Evolutionary conservation across 30 jellyfish, hydroid and myxozoan genomes (phyloP).

Genomic region (Cassiopea andromeda): DNA sequence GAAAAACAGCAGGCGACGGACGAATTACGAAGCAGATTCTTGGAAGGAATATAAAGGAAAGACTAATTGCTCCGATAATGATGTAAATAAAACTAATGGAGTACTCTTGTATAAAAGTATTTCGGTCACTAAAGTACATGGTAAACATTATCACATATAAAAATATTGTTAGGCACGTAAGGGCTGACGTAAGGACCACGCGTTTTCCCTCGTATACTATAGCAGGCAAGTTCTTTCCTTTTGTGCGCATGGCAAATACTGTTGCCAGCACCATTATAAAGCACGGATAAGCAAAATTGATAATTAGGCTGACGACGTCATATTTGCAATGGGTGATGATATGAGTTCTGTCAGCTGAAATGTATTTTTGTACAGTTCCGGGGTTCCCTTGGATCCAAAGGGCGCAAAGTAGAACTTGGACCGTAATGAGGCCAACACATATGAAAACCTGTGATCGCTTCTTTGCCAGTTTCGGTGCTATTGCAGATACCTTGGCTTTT

Average conservation of each 20-base stretch:
- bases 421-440: constrained; percentile 39
- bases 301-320: constrained; percentile 9
- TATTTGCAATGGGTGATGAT: constrained; percentile 37
- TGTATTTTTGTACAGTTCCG: constrained; percentile 7
- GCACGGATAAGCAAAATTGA: constrained; percentile 38
- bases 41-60: constrained; percentile 33
- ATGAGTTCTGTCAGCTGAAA: constrained; percentile 22
- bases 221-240: constrained; percentile 20
- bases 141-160: constrained; percentile 28
- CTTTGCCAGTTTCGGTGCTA: constrained; percentile 28
- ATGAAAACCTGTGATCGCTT: constrained; percentile 44
- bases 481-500: constrained; percentile 26
- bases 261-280: constrained; percentile 25
- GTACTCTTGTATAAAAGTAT: constrained; percentile 30
- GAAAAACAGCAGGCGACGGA: not conserved
- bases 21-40: not conserved
- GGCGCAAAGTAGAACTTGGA: constrained; percentile 42
- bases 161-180: constrained; percentile 24
- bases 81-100: constrained; percentile 28
- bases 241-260: constrained; percentile 31
- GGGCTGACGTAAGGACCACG: constrained; percentile 15
- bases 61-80: constrained; percentile 19
- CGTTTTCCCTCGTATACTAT: constrained; percentile 40
- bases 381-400: constrained; percentile 56
- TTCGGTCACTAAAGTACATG: constrained; percentile 6